Percentiles rank a stretch among this genome's conserved stretches.
Evolutionary conservation across 2,797 vertebrate genomes (phyloP).

Genomic region (Tadarida brasiliensis): DNA sequence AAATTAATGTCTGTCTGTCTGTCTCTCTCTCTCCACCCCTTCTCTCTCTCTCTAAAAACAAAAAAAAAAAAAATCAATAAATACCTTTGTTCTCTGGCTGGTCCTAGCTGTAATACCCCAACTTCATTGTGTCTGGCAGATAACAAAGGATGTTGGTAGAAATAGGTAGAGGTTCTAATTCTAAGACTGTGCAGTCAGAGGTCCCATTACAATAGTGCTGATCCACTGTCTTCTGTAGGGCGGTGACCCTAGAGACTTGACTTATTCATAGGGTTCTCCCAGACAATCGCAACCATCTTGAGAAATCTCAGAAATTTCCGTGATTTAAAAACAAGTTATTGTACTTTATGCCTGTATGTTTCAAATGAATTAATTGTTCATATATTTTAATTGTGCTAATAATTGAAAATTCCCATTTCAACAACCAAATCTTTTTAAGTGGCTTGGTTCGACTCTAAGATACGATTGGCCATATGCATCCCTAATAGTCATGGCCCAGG

Average conservation of each 20-base stretch:
- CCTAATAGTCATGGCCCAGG: neutral
- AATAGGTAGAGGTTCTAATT: no score
- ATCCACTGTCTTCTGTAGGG: neutral
- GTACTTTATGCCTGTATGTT: neutral
- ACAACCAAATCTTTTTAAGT: constrained; percentile 42
- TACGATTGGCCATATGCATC: no score
- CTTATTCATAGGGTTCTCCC: neutral
- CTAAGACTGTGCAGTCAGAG: neutral
- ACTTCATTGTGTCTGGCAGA: neutral
- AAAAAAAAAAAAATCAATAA: neutral
- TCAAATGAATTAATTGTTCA: constrained; percentile 14
- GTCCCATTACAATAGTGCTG: neutral
- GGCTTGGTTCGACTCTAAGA: neutral
- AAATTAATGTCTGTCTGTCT: neutral
- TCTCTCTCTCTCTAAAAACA: neutral
- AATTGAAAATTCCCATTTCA: constrained; percentile 21
- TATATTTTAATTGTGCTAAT: neutral
- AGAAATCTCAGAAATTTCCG: constrained; percentile 3
- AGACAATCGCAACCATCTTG: neutral
- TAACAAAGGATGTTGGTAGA: neutral
- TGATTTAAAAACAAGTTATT: neutral
- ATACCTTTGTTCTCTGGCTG: accelerated
- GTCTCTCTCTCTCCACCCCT: no score
- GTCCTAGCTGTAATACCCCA: neutral
- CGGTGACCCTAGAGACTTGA: neutral